Evolutionary conservation across 2,888 invertebrate genomes (phyloP).

Genomic region (Limnephilus auricula): DNA sequence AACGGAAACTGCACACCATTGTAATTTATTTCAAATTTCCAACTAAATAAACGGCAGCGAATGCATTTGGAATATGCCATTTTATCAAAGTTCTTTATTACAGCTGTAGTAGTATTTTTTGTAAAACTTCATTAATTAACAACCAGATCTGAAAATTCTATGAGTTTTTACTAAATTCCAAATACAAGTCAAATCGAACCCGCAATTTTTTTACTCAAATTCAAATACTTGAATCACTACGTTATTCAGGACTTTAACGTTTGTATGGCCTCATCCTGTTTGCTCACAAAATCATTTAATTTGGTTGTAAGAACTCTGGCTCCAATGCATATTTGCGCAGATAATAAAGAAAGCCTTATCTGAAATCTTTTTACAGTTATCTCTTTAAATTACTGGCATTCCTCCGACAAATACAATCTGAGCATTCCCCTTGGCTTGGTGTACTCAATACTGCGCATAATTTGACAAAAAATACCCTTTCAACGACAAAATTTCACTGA

Average conservation of each 20-base stretch:
- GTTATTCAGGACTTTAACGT: background rate
- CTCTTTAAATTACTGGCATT: background rate
- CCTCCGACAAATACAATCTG: background rate
- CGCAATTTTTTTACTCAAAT: background rate
- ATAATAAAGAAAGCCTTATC: conserved; percentile 13
- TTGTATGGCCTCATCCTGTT: background rate
- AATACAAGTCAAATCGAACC: background rate
- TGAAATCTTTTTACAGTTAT: conserved; percentile 6
- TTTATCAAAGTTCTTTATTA: background rate
- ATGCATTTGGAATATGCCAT: background rate
- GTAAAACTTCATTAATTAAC: background rate
- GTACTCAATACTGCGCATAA: background rate
- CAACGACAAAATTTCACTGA: background rate
- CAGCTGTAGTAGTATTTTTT: background rate
- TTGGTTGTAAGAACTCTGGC: background rate
- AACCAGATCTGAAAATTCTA: background rate
- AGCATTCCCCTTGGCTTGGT: background rate
- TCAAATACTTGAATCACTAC: background rate
- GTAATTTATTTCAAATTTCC: conserved; percentile 13
- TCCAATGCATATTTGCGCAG: conserved; percentile 12
- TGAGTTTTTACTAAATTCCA: background rate
- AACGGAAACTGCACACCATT: conserved; percentile 4
- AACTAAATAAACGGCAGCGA: background rate
- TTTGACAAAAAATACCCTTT: background rate
- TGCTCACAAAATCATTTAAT: conserved; percentile 9